Percentiles rank a stretch among this genome's conserved stretches.
Conservation (phyloP, 1,140 invertebrate genomes). For the Lepidurus couesii region DNA sequence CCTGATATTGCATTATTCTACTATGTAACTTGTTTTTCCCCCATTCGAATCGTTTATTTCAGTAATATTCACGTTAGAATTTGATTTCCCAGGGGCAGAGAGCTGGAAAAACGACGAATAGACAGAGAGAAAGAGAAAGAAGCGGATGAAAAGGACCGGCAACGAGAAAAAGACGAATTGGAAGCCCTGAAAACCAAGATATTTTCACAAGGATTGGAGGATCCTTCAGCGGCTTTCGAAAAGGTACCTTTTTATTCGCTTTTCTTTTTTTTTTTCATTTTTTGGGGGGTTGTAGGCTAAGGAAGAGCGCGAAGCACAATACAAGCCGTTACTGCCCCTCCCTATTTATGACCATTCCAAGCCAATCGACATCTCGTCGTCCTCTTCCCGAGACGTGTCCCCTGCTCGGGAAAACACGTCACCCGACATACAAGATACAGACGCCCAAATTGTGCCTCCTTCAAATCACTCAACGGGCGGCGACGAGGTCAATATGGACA, state of each 20-base stretch:
- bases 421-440: not conserved
- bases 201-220: constrained; percentile 68
- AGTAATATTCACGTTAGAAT: not conserved
- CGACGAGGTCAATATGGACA: not conserved
- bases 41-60: not conserved
- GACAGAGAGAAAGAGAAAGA: constrained; percentile 89
- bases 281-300: constrained; percentile 48
- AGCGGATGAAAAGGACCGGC: constrained; percentile 78
- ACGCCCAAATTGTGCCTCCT: not conserved
- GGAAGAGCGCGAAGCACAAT: constrained; percentile 71
- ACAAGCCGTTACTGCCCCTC: constrained; percentile 58
- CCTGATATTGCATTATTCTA: not conserved
- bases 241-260: constrained; percentile 48
- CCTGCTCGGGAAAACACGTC: not conserved
- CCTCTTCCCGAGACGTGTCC: not conserved
- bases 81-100: constrained; percentile 62
- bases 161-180: constrained; percentile 85
- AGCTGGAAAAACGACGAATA: constrained; percentile 76
- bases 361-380: not conserved
- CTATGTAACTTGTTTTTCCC: not conserved
- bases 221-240: constrained; percentile 77
- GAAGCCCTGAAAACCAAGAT: constrained; percentile 80
- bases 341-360: constrained; percentile 24
- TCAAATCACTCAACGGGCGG: not conserved
- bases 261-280: constrained; percentile 30